Base-by-base conservation (phyloP, 1,140 invertebrate genomes). In the Lycorma delicatula region DNA sequence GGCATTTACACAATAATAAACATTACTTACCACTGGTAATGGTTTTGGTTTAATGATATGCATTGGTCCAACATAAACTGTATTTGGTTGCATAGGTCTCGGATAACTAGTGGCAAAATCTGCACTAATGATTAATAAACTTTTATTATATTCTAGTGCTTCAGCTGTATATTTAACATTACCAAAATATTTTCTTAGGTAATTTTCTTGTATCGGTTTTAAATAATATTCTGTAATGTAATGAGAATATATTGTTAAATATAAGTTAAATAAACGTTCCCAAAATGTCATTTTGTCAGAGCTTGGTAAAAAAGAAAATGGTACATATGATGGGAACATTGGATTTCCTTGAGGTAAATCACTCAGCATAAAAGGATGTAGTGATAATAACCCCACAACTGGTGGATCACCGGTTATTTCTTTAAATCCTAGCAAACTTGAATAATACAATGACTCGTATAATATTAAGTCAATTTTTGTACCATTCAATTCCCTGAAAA, bases 61-160 rank as follows among this genome's bases (percentile, higher is more conserved):
- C 25, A 75, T 57, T 12, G 67, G 70, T 22, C 73, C 72, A n/a
- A 74, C 71, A 56, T 72, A 70, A 47, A 68, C 63, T 26, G 70
- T 60, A 47, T 60, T 49, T 2, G 67, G 65, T 11, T 64, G 27
- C 6, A 56, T 31, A 38, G 64, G 60, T 25, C 57, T 56, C n/a
- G 62, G 56, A 34, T 54, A 31, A 51, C 46, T 51, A 2, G 65
- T 49, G 22, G 44, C 46, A 26, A 59, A 62, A 48, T 65, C 61
- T n/a, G 49, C 48, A 29, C 63, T 67, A 13, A 50, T 53, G 9
- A 67, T 51, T 11, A 66, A 26, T 9, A 68, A 13, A 20, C 51
- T 58, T 11, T 49, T 56, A 27, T 67, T 64, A 28, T 20, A 44
- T n/a, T 62, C 27, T 11, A 67, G 55, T 13, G 64, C 51, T 0